Base-by-base conservation (phyloP, 2,888 invertebrate species). In the Eilema griseolum region DNA sequence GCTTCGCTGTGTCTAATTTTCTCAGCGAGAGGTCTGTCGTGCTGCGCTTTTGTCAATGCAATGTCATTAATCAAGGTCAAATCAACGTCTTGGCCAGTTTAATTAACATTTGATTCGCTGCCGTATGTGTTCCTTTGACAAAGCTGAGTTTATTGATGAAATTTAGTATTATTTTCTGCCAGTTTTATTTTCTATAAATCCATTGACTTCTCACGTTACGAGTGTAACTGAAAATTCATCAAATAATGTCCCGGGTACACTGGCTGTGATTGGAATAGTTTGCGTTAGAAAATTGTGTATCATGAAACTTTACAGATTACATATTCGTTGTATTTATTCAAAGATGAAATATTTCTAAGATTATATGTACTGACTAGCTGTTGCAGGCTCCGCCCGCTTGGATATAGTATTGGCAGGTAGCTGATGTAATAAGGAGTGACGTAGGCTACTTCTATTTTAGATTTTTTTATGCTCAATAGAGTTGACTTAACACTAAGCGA, bases 41-140 rank as follows among this genome's bases (percentile, higher is more conserved):
- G 93, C 93, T 93, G 94, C 2, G 93, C 88, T 83, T 87, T 93
- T 93, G 90, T 93, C 91, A 90, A 87, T 88, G 81, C 77, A 67
- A 71, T 70, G 77, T 88, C 93, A 95, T 95, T 91, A 94, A 95
- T 95, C 94, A 94, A 85, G 86, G 80, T 87, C 91, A 88, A 89
- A 91, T 93, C 90, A 90, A 83, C 83, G 74, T 82, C 84, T 82
- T 78, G 78, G 80, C 76, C 74, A 83, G 83, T 86, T 86, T 88
- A 87, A 86, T 89, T 89, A 87, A 82, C 84, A 89, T 90, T 92
- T 84, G 89, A 86, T 88, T 83, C 89, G 88, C 85, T 85, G 85
- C 78, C 78, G 81, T 84, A 83, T 73, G 52, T 59, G 71, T 57
- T 37, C 65, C 57, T 75, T 77, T 76, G 65, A 73, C 57, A 72